Evolutionary conservation across 1,140 invertebrate species (phyloP).

Genomic region (Sminthurinus signatus): DNA sequence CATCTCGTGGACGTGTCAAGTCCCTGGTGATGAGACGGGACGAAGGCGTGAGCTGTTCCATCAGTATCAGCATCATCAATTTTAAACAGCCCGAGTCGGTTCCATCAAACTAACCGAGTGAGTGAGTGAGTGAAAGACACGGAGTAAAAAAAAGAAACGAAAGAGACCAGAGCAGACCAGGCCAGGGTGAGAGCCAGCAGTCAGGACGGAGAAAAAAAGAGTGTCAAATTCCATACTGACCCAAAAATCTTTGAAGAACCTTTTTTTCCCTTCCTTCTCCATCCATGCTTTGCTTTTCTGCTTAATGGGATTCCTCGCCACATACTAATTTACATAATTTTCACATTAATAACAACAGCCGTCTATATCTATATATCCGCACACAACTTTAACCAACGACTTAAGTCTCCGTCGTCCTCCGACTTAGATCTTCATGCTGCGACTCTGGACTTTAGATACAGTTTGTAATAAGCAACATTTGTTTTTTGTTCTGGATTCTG

Average conservation of each 20-base stretch:
- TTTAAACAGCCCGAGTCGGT: conserved; percentile 24
- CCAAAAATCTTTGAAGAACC: conserved; percentile 13
- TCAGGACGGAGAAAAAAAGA: not conserved
- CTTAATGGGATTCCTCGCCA: conserved; percentile 34
- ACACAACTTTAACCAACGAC: not conserved
- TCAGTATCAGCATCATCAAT: conserved; percentile 33
- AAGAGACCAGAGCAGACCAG: not conserved
- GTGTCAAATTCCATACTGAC: conserved; percentile 40
- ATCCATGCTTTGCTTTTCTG: too few relatives aligned
- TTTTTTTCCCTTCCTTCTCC: conserved; percentile 24
- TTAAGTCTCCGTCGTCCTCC: too few relatives aligned
- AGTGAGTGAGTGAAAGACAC: too few relatives aligned
- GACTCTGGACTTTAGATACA: too few relatives aligned
- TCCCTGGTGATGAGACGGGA: conserved; percentile 24
- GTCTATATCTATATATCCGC: not conserved
- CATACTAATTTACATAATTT: conserved; percentile 39
- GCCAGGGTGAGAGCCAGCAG: not conserved
- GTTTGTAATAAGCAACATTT: not conserved
- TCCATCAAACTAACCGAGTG: too few relatives aligned
- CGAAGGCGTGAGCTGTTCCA: conserved; percentile 22
- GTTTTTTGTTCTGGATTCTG: too few relatives aligned
- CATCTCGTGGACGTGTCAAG: conserved; percentile 16
- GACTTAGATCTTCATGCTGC: too few relatives aligned
- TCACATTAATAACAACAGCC: conserved; percentile 35
- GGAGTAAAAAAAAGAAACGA: not conserved